phyloP scores from a whole-genome alignment of 1,140 invertebrate genomes.

The Heliconius hewitsoni region DNA sequence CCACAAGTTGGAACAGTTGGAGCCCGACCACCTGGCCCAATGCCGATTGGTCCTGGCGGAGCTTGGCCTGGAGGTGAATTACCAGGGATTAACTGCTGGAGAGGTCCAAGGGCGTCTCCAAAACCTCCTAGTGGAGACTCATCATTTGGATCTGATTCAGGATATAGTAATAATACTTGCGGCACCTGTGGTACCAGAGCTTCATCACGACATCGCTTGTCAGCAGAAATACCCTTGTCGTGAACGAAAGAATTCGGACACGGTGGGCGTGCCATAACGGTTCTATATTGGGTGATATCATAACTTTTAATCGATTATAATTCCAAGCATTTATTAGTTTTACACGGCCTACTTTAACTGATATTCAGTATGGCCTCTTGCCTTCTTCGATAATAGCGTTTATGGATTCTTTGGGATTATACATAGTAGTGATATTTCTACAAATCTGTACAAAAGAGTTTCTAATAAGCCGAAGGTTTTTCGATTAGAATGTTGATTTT shows the following conservation, averaged over 20 bases:
- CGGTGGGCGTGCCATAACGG: conserved; percentile 44
- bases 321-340: conserved; percentile 48
- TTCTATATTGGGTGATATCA: conserved; percentile 43
- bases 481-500: conserved; percentile 44
- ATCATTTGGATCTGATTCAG: conserved; percentile 81
- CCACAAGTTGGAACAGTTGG: conserved; percentile 81
- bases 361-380: conserved; percentile 58
- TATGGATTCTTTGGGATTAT: conserved; percentile 41
- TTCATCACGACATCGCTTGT: conserved; percentile 72
- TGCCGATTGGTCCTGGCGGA: conserved; percentile 62
- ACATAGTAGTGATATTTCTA: conserved; percentile 58
- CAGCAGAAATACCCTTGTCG: conserved; percentile 58
- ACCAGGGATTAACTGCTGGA: conserved; percentile 72
- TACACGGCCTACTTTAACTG: conserved; percentile 53
- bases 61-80: conserved; percentile 74
- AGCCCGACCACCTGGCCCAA: conserved; percentile 63
- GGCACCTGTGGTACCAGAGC: conserved; percentile 81
- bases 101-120: conserved; percentile 70
- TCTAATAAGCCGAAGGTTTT: conserved; percentile 45
- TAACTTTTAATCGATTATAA: conserved; percentile 26
- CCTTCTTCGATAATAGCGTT: conserved; percentile 55
- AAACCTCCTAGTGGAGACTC: conserved; percentile 79
- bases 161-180: conserved; percentile 83
- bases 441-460: conserved; percentile 57
- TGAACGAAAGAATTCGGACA: conserved; percentile 45